These are phyloP conservation scores for Mustela lutreola DNA, from an alignment of 2,113 vertebrate species.

Conservation along the genomic window DNA sequence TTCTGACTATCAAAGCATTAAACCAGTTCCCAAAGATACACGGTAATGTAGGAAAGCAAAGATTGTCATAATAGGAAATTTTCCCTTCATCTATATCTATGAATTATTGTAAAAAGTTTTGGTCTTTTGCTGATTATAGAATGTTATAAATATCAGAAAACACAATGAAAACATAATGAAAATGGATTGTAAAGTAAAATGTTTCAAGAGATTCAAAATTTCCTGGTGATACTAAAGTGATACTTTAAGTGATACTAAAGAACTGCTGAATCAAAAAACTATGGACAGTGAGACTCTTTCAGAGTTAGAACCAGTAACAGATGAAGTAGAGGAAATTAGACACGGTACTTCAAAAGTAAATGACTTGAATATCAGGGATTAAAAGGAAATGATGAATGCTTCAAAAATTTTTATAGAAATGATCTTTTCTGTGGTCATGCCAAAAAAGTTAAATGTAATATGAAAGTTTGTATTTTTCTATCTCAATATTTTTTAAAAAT, in stretches of 20 bases:
- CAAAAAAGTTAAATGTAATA: conserved; percentile 5
- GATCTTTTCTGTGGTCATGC: neutral
- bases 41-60: neutral
- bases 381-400: neutral
- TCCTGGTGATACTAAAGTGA: neutral
- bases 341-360: neutral
- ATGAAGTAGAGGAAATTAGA: conserved; percentile 6
- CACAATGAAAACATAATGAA: neutral
- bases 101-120: neutral
- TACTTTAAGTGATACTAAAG: neutral
- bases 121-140: neutral
- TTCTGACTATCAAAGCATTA: neutral
- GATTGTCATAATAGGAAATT: neutral
- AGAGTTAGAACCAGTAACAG: neutral
- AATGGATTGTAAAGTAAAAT: neutral
- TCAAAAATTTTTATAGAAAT: conserved; percentile 21
- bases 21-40: neutral
- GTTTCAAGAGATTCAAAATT: conserved; percentile 15
- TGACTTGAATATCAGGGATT: conserved; percentile 31
- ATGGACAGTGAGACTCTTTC: neutral
- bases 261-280: conserved; percentile 22
- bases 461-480: neutral
- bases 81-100: neutral
- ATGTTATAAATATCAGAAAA: neutral
- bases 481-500: neutral